Conservation (phyloP, 2,113 vertebrate genomes). For the Archilochus colubris region DNA sequence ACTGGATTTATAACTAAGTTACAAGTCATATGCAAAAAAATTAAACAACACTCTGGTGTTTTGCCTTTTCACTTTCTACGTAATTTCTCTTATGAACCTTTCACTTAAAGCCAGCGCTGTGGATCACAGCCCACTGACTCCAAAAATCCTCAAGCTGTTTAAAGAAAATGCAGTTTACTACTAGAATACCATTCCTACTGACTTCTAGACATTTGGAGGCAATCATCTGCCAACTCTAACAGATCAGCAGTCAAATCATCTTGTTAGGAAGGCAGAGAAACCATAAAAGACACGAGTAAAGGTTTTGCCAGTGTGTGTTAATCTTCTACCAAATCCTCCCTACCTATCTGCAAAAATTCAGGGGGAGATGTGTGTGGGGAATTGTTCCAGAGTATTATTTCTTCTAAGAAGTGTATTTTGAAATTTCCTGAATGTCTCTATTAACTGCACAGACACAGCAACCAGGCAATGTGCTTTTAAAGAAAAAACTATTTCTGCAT, state of each 20-base stretch:
- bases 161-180: constrained; percentile 44
- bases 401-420: not conserved
- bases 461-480: not conserved
- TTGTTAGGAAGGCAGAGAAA: constrained; percentile 60
- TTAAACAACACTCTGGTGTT: not conserved
- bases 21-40: not conserved
- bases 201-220: constrained; percentile 57
- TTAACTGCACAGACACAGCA: not conserved
- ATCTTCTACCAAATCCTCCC: constrained; percentile 54
- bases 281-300: constrained; percentile 18
- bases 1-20: constrained; percentile 1
- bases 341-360: not conserved
- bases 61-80: not conserved
- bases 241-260: constrained; percentile 61
- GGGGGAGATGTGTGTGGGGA: not conserved
- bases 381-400: not conserved
- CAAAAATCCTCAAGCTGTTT: constrained; percentile 43
- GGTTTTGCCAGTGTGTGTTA: constrained; percentile 32
- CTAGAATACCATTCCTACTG: constrained; percentile 36
- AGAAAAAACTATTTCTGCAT: constrained; percentile 25
- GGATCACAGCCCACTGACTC: not conserved
- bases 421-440: not conserved
- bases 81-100: constrained; percentile 39
- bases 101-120: not conserved
- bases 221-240: constrained; percentile 60